Conservation (phyloP, 2,113 vertebrate genomes). For the Seriola quinqueradiata region DNA sequence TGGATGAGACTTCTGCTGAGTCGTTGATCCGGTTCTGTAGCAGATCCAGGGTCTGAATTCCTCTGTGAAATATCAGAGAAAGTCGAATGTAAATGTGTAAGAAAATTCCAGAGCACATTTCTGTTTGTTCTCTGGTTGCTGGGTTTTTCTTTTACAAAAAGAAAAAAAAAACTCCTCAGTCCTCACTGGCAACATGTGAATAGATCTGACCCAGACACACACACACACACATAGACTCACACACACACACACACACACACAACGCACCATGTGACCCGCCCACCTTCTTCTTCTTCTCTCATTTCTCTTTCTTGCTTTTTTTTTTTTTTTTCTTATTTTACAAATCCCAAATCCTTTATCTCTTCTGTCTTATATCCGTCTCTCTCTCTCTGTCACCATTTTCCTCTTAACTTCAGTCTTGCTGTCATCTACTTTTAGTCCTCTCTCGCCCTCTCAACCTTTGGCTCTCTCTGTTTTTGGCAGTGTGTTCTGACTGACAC, state of each 20-base stretch:
- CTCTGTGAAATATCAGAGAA: neutral
- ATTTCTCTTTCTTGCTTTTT: too few species aligned
- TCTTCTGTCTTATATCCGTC: neutral
- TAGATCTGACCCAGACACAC: conserved; percentile 7
- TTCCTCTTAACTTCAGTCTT: conserved; percentile 3
- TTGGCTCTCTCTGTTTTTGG: neutral
- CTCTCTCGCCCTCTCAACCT: neutral
- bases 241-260: neutral
- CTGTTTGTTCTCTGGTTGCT: neutral
- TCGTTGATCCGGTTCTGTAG: neutral
- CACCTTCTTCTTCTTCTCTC: neutral
- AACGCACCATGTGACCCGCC: neutral
- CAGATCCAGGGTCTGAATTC: neutral
- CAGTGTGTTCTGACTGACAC: conserved; percentile 20
- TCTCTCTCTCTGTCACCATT: neutral
- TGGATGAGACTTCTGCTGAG: neutral
- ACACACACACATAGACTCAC: neutral
- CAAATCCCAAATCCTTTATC: neutral
- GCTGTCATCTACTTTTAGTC: conserved; percentile 28
- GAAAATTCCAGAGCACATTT: neutral
- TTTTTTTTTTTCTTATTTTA: neutral
- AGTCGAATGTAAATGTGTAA: neutral
- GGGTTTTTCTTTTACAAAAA: neutral
- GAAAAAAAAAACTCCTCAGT: too few species aligned
- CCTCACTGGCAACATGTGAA: conserved; percentile 9